phyloP scores from a whole-genome alignment of 2,113 vertebrate species.

The Cygnus buccinator region DNA sequence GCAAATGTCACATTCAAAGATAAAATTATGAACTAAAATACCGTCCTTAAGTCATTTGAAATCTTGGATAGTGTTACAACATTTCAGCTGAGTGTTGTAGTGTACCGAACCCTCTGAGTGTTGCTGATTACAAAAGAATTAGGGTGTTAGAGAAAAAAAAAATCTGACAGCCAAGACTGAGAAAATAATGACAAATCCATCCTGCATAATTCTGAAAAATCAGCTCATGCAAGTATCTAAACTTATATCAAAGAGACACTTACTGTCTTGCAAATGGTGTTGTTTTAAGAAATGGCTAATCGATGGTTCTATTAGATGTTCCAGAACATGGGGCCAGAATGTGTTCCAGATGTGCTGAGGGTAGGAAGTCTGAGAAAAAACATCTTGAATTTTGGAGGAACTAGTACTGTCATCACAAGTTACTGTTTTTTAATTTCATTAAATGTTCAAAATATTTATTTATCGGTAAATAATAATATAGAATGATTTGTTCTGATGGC shows the following conservation, averaged over 20 bases:
- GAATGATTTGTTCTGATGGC: background rate
- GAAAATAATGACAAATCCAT: background rate
- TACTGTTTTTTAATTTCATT: background rate
- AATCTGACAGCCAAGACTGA: background rate
- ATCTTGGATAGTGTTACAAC: background rate
- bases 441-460: background rate
- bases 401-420: background rate
- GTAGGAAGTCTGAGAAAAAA: background rate
- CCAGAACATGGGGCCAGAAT: background rate
- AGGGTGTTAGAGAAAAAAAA: background rate
- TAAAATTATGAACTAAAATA: background rate
- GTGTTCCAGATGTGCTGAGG: background rate
- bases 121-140: background rate
- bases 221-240: background rate
- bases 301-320: background rate
- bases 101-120: background rate
- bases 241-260: background rate
- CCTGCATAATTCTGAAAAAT: background rate
- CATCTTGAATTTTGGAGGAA: background rate
- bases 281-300: slow-evolving; percentile 16
- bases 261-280: background rate
- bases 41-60: background rate
- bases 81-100: background rate
- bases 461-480: background rate
- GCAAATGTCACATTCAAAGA: background rate